A percentile compares a stretch with the other conserved stretches of the same genome.
Evolutionary conservation across 2,113 vertebrate species (phyloP).

Genomic region (Lepus timidus): DNA sequence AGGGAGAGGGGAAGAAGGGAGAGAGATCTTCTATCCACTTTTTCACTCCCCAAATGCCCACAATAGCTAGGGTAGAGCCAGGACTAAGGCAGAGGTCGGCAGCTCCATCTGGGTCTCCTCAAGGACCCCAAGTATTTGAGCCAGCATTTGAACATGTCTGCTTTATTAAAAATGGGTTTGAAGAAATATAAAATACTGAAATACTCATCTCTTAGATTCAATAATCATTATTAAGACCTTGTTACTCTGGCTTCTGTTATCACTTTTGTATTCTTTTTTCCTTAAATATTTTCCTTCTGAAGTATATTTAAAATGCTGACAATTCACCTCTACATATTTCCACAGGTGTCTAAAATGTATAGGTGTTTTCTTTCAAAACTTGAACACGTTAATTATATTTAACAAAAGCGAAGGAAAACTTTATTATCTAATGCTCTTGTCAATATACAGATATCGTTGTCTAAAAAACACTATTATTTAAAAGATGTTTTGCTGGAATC

Average conservation of each 20-base stretch:
- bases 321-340: neutral
- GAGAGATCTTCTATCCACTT: too few relatives aligned
- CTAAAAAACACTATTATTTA: neutral
- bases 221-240: neutral
- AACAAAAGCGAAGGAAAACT: neutral
- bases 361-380: neutral
- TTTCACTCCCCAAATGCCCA: too few relatives aligned
- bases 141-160: neutral
- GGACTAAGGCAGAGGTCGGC: too few relatives aligned
- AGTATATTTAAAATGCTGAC: slow-evolving; percentile 15
- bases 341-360: neutral
- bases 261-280: neutral
- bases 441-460: neutral
- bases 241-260: neutral
- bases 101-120: too few relatives aligned
- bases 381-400: neutral
- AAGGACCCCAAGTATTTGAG: too few relatives aligned
- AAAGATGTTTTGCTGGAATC: neutral
- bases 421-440: neutral
- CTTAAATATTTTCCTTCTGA: slow-evolving; percentile 3
- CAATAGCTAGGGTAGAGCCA: too few relatives aligned
- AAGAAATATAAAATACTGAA: neutral
- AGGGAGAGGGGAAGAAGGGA: too few relatives aligned
- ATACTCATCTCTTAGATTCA: neutral
- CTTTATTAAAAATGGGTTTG: neutral